Percentiles rank a stretch among this genome's conserved stretches.
phyloP scores from a whole-genome alignment of 1,140 invertebrate genomes.

The Papilio dardanus region DNA sequence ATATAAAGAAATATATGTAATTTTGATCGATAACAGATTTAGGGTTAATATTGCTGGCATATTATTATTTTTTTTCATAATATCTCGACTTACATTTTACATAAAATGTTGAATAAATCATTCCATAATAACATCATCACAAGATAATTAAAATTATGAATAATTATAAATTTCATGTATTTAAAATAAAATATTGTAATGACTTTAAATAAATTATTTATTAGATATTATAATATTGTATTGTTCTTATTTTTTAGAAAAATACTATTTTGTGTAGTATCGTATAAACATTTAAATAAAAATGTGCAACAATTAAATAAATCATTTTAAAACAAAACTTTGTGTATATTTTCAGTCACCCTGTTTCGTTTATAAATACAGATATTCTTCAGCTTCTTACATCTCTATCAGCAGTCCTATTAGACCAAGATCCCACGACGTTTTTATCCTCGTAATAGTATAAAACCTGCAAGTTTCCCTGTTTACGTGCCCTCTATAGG shows the following conservation, averaged over 20 bases:
- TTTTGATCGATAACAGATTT: not conserved
- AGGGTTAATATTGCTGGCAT: no score
- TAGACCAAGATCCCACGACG: no score
- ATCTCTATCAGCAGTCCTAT: no score
- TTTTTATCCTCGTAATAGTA: no score
- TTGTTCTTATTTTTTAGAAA: slow-evolving; percentile 17
- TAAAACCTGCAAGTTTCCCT: no score
- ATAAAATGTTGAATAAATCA: not conserved
- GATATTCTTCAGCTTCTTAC: no score
- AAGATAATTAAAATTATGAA: not conserved
- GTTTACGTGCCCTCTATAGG: no score
- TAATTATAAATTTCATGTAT: not conserved
- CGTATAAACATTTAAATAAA: not conserved
- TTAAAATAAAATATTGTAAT: not conserved
- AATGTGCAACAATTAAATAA: slow-evolving; percentile 1
- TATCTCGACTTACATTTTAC: not conserved
- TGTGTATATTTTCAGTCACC: not conserved
- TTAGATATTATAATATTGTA: not conserved
- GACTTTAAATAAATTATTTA: slow-evolving; percentile 14
- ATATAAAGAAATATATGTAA: not conserved
- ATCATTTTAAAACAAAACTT: not conserved
- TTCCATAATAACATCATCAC: not conserved
- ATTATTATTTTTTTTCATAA: not conserved
- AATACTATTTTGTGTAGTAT: slow-evolving; percentile 8
- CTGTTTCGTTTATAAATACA: no score